Evolutionary conservation across 2,797 vertebrate genomes (phyloP), one percentile per base, ranked within the genome.

Genomic region (Adrianichthys oophorus): DNA sequence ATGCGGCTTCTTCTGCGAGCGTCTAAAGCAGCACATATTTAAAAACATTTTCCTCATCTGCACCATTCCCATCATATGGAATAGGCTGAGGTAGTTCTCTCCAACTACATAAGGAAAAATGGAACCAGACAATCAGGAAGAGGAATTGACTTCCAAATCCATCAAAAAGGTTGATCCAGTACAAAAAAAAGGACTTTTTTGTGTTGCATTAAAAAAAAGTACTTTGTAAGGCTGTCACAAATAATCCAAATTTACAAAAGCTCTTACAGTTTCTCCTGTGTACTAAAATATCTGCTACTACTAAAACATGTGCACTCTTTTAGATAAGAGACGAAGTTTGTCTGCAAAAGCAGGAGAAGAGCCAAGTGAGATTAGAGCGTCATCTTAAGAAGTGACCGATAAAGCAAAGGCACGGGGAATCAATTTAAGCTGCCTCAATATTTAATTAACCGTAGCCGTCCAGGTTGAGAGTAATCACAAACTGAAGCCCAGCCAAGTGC

Each of bases 381-480:
- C 79, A 66, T 75, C 48, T 68, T n/a, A 64, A 42, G 54, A 63
- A 65, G 56, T 64, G 70, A 65, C 72, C 12, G 62, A 79, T 81
- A 75, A 80, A 77, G 72, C 63, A 61, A 70, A 74, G 62, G 7
- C 62, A 70, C 55, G 19, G 65, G 4, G 6, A 48, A 46, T 67
- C 54, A 60, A 59, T 86, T 85, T 80, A 86, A 83, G 52, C 47
- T 62, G 56, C 76, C 65, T 82, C 67, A 69, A 60, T 79, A 77
- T 87, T 88, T 87, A 85, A 89, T 89, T 83, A 88, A 72, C 52
- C 58, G 56, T 49, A 63, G 66, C 52, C 82, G 51, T 59, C 59
- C 55, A 77, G 83, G 84, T 87, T 77, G 53, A 74, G 64, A 85
- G 75, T 73, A 85, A 87, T 84, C 76, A 78, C 32, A 41, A 74